phyloP scores from a whole-genome alignment of 2,888 invertebrate species.

The Helobdella robusta region DNA sequence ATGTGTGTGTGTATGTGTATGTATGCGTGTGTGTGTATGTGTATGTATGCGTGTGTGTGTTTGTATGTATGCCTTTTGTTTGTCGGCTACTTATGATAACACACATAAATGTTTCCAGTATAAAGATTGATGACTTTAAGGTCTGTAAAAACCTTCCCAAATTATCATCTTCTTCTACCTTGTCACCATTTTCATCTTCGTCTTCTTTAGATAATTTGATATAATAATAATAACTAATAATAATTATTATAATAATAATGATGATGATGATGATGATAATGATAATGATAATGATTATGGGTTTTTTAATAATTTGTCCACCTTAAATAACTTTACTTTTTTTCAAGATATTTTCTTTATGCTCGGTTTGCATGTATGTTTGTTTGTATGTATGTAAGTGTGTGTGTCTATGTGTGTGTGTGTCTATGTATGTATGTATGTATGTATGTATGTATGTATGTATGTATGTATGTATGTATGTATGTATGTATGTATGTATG shows the following conservation, averaged over 20 bases:
- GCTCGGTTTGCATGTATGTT: neutral
- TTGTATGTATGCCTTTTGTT: no score
- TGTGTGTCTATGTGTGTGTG: constrained; percentile 3
- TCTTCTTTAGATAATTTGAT: neutral
- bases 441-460: constrained; percentile 3
- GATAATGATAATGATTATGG: neutral
- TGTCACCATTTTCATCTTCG: neutral
- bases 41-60: constrained; percentile 4
- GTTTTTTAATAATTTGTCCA: neutral
- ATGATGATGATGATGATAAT: neutral
- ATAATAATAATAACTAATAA: constrained; percentile 23
- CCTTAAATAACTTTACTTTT: neutral
- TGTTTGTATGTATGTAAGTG: neutral
- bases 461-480: constrained; percentile 3
- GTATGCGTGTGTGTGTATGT: neutral
- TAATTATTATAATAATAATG: constrained; percentile 7
- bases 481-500: neutral
- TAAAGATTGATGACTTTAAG: no score
- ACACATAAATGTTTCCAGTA: no score
- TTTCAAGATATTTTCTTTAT: neutral
- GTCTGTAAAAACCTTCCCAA: no score
- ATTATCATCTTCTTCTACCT: neutral
- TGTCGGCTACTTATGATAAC: no score
- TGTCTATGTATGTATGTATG: neutral
- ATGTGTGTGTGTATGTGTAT: constrained; percentile 5